phyloP scores from a whole-genome alignment of 2,797 vertebrate species.

The Perodicticus potto region DNA sequence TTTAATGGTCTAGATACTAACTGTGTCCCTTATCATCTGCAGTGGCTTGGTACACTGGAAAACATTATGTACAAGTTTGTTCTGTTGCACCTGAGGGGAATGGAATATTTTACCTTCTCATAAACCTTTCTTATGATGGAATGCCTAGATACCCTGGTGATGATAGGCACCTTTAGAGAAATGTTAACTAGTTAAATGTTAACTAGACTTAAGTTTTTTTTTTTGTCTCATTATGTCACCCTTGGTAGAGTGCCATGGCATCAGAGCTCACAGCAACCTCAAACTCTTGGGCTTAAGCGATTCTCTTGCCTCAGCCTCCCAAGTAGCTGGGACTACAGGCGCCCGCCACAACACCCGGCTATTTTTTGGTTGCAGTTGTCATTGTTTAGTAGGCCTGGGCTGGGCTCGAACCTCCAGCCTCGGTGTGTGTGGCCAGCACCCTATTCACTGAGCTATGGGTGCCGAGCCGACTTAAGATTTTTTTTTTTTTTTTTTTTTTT shows the following conservation, averaged over 20 bases:
- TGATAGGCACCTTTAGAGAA: constrained; percentile 63
- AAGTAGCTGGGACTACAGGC: too few relatives aligned
- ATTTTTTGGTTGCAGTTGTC: too few relatives aligned
- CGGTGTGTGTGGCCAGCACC: too few relatives aligned
- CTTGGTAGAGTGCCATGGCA: too few relatives aligned
- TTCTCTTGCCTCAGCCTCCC: too few relatives aligned
- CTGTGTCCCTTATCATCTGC: background rate
- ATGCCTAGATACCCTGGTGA: constrained; percentile 73
- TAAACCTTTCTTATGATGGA: constrained; percentile 79
- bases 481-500: constrained; percentile 68
- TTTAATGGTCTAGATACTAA: background rate
- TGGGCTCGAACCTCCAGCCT: too few relatives aligned
- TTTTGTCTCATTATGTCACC: too few relatives aligned
- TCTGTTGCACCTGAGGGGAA: background rate
- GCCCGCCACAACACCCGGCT: too few relatives aligned
- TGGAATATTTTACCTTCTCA: constrained; percentile 72
- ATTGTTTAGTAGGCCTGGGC: too few relatives aligned
- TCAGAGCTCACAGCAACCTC: too few relatives aligned
- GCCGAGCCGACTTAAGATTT: constrained; percentile 9
- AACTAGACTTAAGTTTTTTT: constrained; percentile 71
- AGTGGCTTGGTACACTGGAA: background rate
- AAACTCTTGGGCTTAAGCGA: too few relatives aligned
- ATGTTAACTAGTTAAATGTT: constrained; percentile 73
- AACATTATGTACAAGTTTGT: background rate
- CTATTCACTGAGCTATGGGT: too few relatives aligned